Evolutionary conservation across 2,113 vertebrate species (phyloP), one percentile per base, ranked within the genome.

Genomic region (Vicugna pacos): DNA sequence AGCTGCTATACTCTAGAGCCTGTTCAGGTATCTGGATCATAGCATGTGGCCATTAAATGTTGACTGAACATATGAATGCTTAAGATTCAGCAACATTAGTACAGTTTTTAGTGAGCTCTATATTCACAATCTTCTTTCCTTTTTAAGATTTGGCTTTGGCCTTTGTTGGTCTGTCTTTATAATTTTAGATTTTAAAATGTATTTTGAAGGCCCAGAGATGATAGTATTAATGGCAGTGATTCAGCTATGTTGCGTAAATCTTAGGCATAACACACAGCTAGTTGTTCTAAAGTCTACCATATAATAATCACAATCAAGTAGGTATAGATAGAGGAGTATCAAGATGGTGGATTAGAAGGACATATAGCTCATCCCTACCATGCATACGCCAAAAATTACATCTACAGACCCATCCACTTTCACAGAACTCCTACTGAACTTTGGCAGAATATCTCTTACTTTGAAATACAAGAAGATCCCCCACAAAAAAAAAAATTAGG

Each of bases 131-230:
- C 22, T 48, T 93, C 15, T 67, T 56, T 75, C 83, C 11, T 77
- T 54, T 8, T 95, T 82, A 87, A 73, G 58, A 24, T 93, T 24
- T 85, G 32, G 10, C 4, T 54, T 73, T 92, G 24, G 4, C 35
- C 5, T 72, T 88, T 73, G 5, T 69, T 60, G 6, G 11, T 62
- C 28, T 87, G 35, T 80, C 22, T 75, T 79, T 52, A 77, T 38
- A 83, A 87, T 52, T 86, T 87, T 64, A 35, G 6, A 19, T 77
- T 75, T 91, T 91, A n/a, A 70, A 91, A 60, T 92, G 14, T n/a
- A 80, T 83, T 85, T 70, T 73, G 2, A 80, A 72, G 20, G 30
- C 72, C 24, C 5, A 87, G 19, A 48, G 15, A 35, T 79, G 26
- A 32, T 8, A 89, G 16, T 35, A 70, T 26, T 69, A 75, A 17